Percentiles rank a stretch among this genome's conserved stretches.
Conservation (phyloP, 2,113 vertebrate species). For the Prunella fulvescens region DNA sequence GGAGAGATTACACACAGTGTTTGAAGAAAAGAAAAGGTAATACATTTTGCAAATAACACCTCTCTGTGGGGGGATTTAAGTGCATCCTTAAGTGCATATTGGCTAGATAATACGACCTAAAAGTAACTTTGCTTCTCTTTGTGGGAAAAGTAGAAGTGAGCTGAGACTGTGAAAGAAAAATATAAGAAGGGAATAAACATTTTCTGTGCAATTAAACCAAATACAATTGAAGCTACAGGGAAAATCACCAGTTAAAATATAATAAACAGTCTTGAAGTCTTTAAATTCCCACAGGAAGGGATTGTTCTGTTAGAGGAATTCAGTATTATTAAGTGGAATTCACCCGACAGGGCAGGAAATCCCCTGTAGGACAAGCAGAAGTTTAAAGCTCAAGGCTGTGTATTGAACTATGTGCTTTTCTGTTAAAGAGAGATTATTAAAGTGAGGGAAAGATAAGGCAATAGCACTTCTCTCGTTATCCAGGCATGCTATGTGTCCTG, state of each 20-base stretch:
- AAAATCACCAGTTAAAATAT: constrained; percentile 51
- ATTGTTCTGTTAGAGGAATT: constrained; percentile 58
- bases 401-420: constrained; percentile 17
- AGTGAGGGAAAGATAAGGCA: not conserved
- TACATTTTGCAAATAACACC: constrained; percentile 68
- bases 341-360: constrained; percentile 55
- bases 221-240: constrained; percentile 24
- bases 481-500: not conserved
- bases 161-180: not conserved
- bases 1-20: constrained; percentile 55
- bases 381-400: constrained; percentile 54
- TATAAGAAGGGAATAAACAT: constrained; percentile 30
- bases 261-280: constrained; percentile 48
- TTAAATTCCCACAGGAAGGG: constrained; percentile 55
- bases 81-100: constrained; percentile 41
- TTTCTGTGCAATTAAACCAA: constrained; percentile 43
- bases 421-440: constrained; percentile 16
- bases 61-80: constrained; percentile 58
- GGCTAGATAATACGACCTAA: constrained; percentile 16
- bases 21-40: constrained; percentile 64
- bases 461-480: not conserved
- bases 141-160: not conserved
- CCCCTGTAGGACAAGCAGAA: constrained; percentile 59
- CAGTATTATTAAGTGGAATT: constrained; percentile 61
- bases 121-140: constrained; percentile 48